Percentiles rank a stretch among this genome's conserved stretches.
These are phyloP conservation scores for Aptenodytes patagonicus DNA, from an alignment of 2,113 vertebrate species.

Conservation along the genomic window DNA sequence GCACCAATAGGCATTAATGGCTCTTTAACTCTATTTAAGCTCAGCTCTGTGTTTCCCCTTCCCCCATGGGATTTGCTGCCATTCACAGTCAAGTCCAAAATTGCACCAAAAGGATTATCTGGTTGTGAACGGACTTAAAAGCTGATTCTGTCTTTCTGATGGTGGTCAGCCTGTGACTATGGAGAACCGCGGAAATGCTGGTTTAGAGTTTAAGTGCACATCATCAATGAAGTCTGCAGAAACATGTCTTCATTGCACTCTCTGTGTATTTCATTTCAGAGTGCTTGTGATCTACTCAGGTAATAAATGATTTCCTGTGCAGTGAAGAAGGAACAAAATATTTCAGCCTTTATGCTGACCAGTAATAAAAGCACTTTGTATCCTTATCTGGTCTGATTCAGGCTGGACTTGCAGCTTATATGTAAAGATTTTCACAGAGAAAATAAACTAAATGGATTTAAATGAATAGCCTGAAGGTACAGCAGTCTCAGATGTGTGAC, in stretches of 20 bases:
- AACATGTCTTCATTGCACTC: not conserved
- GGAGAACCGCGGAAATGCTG: not conserved
- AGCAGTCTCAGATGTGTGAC: not conserved
- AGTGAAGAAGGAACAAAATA: not conserved
- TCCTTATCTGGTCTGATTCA: not conserved
- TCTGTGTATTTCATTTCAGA: not conserved
- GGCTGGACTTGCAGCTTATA: not conserved
- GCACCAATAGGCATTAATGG: not conserved
- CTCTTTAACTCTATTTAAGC: not conserved
- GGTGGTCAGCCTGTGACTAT: not conserved
- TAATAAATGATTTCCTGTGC: not conserved
- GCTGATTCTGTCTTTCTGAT: not conserved
- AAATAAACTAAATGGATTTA: not conserved
- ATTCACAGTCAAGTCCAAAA: not conserved
- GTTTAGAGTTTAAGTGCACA: not conserved
- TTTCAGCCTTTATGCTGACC: not conserved
- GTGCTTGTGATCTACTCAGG: not conserved
- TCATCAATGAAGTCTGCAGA: not conserved
- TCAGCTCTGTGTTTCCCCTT: not conserved
- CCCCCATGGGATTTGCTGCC: not conserved
- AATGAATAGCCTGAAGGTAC: not conserved
- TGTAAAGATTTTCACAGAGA: not conserved
- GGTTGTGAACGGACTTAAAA: not conserved
- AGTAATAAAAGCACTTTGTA: not conserved
- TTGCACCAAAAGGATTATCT: not conserved